Percentiles rank a stretch among this genome's conserved stretches.
phyloP scores from a whole-genome alignment of 2,113 vertebrate species.

The Alexandromys fortis region DNA sequence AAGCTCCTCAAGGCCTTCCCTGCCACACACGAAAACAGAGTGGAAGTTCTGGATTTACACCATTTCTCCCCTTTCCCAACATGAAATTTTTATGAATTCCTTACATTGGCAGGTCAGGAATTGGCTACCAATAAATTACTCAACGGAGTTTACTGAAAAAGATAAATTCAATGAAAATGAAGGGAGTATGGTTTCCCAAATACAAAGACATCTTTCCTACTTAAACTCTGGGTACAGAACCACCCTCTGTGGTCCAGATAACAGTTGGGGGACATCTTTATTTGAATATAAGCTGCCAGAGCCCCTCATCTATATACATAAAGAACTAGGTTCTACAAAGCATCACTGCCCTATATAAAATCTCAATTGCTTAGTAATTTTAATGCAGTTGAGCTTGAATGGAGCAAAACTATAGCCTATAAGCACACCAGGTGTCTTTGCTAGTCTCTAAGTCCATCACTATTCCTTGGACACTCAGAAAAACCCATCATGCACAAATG shows the following conservation, averaged over 20 bases:
- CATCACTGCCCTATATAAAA: slow-evolving; percentile 52
- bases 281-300: neutral
- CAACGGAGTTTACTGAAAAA: slow-evolving; percentile 42
- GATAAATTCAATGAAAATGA: neutral
- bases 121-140: slow-evolving; percentile 54
- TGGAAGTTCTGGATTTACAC: slow-evolving; percentile 72
- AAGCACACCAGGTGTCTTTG: neutral
- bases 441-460: slow-evolving; percentile 52
- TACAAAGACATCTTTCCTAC: neutral
- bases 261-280: neutral
- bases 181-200: neutral
- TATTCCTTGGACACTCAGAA: slow-evolving; percentile 13
- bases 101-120: slow-evolving; percentile 66
- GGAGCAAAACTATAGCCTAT: neutral
- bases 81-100: slow-evolving; percentile 75
- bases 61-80: slow-evolving; percentile 39
- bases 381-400: slow-evolving; percentile 4
- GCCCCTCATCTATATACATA: neutral
- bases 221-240: slow-evolving; percentile 41
- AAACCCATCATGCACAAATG: slow-evolving; percentile 33
- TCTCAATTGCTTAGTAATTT: slow-evolving; percentile 42
- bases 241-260: neutral
- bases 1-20: slow-evolving; percentile 75
- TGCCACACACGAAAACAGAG: slow-evolving; percentile 72
- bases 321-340: slow-evolving; percentile 48